These are phyloP conservation scores for Lagocephalus sceleratus DNA, from an alignment of 2,797 vertebrate genomes.

Conservation along the genomic window DNA sequence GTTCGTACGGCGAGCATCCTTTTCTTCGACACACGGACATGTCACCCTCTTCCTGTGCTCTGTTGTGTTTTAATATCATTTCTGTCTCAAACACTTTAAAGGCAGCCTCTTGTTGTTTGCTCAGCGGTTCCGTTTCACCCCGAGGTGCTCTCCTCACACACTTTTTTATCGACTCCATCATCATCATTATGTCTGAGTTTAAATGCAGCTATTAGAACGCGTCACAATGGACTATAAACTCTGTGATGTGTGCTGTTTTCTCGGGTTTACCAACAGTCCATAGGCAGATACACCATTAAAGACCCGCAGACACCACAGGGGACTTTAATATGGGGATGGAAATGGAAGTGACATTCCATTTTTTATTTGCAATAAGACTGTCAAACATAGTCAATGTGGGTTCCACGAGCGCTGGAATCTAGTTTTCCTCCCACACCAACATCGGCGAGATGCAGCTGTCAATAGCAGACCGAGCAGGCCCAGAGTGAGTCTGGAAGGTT, in stretches of 20 bases:
- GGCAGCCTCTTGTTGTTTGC: too few relatives aligned
- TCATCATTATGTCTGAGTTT: neutral
- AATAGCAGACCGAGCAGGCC: too few relatives aligned
- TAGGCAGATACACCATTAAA: neutral
- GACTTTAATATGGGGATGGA: too few relatives aligned
- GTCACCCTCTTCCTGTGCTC: constrained; percentile 8
- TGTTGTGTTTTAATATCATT: neutral
- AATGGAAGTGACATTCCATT: too few relatives aligned
- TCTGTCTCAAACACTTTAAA: constrained; percentile 2
- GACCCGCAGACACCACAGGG: neutral
- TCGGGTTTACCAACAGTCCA: neutral
- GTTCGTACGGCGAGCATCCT: constrained; percentile 57
- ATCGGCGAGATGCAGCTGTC: too few relatives aligned
- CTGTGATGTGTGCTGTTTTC: too few relatives aligned
- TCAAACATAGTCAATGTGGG: neutral
- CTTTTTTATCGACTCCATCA: neutral
- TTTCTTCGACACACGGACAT: constrained; percentile 28
- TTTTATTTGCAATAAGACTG: neutral
- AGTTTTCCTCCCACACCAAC: too few relatives aligned
- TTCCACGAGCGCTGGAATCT: too few relatives aligned
- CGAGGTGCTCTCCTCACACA: too few relatives aligned
- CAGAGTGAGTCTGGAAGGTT: too few relatives aligned
- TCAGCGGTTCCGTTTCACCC: too few relatives aligned
- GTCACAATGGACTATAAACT: too few relatives aligned
- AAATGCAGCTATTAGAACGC: neutral